Evolutionary conservation across 2,113 vertebrate species (phyloP).

Genomic region (Xenopus tropicalis): DNA sequence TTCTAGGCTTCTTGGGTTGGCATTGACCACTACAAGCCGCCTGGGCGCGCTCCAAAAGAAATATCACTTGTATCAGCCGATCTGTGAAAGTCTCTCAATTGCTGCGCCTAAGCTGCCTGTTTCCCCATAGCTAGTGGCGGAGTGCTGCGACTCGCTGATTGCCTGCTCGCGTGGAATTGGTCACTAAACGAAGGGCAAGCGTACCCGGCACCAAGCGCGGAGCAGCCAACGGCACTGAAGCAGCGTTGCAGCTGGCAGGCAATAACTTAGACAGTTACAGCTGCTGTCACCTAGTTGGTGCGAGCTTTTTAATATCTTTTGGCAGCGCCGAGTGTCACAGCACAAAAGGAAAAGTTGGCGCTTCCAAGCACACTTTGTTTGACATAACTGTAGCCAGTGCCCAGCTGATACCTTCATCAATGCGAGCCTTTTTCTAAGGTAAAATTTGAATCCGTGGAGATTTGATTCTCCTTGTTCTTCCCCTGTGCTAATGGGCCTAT

Average conservation of each 20-base stretch:
- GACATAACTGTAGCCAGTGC: slow-evolving; percentile 78
- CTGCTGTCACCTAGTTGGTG: slow-evolving; percentile 79
- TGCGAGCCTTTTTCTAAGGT: slow-evolving; percentile 66
- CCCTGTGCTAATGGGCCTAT: slow-evolving; percentile 43
- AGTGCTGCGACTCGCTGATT: slow-evolving; percentile 56
- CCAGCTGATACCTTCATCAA: slow-evolving; percentile 77
- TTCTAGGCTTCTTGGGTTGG: slow-evolving; percentile 65
- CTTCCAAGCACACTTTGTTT: slow-evolving; percentile 74
- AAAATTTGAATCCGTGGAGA: slow-evolving; percentile 56
- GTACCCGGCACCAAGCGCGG: slow-evolving; percentile 63
- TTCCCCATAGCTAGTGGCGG: slow-evolving; percentile 59
- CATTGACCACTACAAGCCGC: slow-evolving; percentile 57
- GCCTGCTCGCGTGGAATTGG: slow-evolving; percentile 61
- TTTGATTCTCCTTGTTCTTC: slow-evolving; percentile 31
- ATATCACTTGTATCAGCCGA: slow-evolving; percentile 66
- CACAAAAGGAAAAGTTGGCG: slow-evolving; percentile 79
- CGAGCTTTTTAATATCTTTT: slow-evolving; percentile 82
- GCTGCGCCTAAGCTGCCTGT: slow-evolving; percentile 56
- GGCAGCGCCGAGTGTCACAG: slow-evolving; percentile 70
- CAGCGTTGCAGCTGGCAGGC: slow-evolving; percentile 74
- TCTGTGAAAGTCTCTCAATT: slow-evolving; percentile 54
- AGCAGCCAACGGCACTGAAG: slow-evolving; percentile 71
- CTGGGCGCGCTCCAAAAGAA: slow-evolving; percentile 67
- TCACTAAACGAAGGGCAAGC: slow-evolving; percentile 72
- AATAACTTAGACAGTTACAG: slow-evolving; percentile 80